Percentiles rank a stretch among this genome's conserved stretches.
These are phyloP conservation scores for Passer montanus DNA, from an alignment of 2,113 vertebrate genomes.

Conservation along the genomic window DNA sequence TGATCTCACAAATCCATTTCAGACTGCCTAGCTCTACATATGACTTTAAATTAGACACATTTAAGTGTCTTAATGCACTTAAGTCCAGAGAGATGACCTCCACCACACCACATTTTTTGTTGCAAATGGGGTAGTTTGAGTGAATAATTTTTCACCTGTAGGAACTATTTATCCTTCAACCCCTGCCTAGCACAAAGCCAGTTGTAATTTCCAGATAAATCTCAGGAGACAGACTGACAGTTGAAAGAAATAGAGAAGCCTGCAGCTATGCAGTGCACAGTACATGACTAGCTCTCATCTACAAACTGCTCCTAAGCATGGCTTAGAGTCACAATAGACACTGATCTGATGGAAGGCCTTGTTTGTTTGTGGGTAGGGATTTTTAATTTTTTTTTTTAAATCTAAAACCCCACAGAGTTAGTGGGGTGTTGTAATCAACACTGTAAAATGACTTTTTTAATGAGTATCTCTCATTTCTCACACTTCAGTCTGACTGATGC, in stretches of 20 bases:
- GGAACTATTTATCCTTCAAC: not conserved
- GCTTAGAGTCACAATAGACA: not conserved
- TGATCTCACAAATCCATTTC: not conserved
- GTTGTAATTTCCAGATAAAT: not conserved
- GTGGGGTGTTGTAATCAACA: not conserved
- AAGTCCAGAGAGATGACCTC: not conserved
- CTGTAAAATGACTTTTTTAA: rapidly evolving
- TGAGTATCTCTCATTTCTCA: not conserved
- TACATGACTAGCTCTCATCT: not conserved
- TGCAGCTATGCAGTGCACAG: not conserved
- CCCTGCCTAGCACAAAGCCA: not conserved
- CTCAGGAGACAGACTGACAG: not conserved
- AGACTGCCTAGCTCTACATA: not conserved
- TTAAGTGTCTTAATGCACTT: not conserved
- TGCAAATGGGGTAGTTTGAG: not conserved
- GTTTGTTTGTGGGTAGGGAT: not conserved
- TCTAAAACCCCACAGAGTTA: not conserved
- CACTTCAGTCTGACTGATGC: not conserved
- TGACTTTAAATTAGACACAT: not conserved
- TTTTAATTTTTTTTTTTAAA: not conserved
- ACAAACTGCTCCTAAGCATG: not conserved
- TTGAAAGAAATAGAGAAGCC: not conserved
- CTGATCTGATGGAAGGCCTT: not conserved
- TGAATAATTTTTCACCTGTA: not conserved
- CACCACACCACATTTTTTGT: not conserved